phyloP scores from a whole-genome alignment of 2,113 vertebrate genomes.

The Brienomyrus longianalis region DNA sequence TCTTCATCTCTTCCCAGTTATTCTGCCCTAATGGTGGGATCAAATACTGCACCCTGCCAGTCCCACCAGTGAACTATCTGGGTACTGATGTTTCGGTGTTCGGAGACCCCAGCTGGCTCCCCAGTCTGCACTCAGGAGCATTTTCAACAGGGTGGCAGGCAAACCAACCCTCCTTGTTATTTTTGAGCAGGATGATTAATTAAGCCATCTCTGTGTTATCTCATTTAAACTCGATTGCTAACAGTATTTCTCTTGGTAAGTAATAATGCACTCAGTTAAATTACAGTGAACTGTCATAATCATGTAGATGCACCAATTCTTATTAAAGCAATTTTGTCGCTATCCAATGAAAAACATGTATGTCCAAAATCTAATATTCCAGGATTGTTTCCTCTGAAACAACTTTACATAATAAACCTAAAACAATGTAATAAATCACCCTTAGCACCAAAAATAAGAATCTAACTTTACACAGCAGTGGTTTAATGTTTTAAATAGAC shows the following conservation, averaged over 20 bases:
- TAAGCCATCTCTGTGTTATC: not conserved
- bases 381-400: not conserved
- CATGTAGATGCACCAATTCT: not conserved
- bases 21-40: not conserved
- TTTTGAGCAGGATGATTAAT: not conserved
- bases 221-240: not conserved
- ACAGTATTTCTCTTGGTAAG: not conserved
- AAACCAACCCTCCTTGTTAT: not conserved
- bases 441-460: not conserved
- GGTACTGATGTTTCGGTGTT: not conserved
- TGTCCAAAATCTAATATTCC: not conserved
- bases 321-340: not conserved
- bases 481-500: not conserved
- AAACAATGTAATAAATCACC: not conserved
- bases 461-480: not conserved
- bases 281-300: not conserved
- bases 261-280: not conserved
- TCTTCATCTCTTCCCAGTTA: not conserved
- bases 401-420: not conserved
- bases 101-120: not conserved
- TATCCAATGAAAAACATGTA: not conserved
- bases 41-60: not conserved
- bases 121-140: not conserved
- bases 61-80: not conserved
- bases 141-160: not conserved